Base-by-base conservation (phyloP, 2,888 invertebrate species). In the Drosophila recens region DNA sequence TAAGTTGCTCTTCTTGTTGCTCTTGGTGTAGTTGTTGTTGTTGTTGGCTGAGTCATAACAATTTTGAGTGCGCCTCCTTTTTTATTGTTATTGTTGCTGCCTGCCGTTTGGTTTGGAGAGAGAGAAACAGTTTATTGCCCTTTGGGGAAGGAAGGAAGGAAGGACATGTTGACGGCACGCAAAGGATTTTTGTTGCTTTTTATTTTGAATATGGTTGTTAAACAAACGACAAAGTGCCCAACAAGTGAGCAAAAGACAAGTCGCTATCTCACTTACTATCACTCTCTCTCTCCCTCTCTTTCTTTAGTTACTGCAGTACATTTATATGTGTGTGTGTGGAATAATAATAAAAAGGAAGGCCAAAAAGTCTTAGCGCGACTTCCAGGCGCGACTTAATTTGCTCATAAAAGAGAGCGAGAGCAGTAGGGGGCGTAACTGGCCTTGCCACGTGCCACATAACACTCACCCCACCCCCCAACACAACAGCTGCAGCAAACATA, bases 41-140 rank as follows among this genome's bases (percentile, higher is more conserved):
- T 54, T 62, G 66, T 9, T 43, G 48, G 46, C 74, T 81, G 79
- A 77, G 72, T 82, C 78, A 76, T 75, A 86, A 86, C 78, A 68
- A 56, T 76, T 82, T 77, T 72, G 63, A 70, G 67, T 66, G 70
- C 51, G 72, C 81, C 67, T 76, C 64, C 57, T 78, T 79, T 76
- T 73, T 67, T 81, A 62, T 73, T 84, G 66, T 80, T 76, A 70
- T 72, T 74, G 71, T 63, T 75, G 73, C 52, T 51, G 54, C 57
- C 56, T 46, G 53, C 62, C 48, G 38, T 54, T 48, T 34, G 54
- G 48, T 48, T 45, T 45, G 51, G 61, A 64, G 76, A 58, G 76
- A 58, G 27, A 66, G 72, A 58, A 67, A 67, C 68, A 89, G 89
- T 89, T 90, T 89, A 89, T 89, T 89, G 90, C 87, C 85, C 89